These are phyloP conservation scores for Cerceris rybyensis DNA, from an alignment of 2,888 invertebrate species.

Conservation along the genomic window DNA sequence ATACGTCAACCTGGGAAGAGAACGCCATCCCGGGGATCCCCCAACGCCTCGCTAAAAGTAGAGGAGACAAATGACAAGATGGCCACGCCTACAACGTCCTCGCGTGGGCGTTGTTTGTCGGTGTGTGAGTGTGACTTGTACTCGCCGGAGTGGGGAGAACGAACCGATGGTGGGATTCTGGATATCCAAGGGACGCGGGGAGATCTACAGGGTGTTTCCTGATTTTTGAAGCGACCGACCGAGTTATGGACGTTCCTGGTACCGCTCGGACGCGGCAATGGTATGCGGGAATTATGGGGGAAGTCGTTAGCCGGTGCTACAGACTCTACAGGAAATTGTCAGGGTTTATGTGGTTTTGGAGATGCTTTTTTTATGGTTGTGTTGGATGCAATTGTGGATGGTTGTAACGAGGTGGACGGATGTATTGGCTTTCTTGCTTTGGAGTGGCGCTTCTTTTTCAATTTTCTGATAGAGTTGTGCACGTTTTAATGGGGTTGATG, in stretches of 20 bases:
- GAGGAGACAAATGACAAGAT: slow-evolving; percentile 77
- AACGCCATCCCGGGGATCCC: slow-evolving; percentile 72
- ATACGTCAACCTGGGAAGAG: slow-evolving; percentile 72
- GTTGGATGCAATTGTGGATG: no score
- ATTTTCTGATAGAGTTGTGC: no score
- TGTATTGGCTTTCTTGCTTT: no score
- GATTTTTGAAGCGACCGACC: slow-evolving; percentile 66
- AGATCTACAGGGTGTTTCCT: slow-evolving; percentile 59
- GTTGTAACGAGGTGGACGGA: no score
- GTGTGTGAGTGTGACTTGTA: slow-evolving; percentile 64
- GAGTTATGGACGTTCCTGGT: slow-evolving; percentile 51
- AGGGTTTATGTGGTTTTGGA: no score
- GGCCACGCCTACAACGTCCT: slow-evolving; percentile 74
- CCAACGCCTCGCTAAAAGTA: slow-evolving; percentile 69
- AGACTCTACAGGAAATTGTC: background rate
- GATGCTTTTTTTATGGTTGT: no score
- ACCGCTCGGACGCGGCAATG: slow-evolving; percentile 12
- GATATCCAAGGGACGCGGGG: slow-evolving; percentile 39
- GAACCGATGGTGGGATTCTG: slow-evolving; percentile 48
- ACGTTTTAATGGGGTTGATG: no score
- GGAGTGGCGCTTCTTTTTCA: no score
- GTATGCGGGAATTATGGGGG: slow-evolving; percentile 4
- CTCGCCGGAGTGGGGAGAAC: slow-evolving; percentile 52
- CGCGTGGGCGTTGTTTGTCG: slow-evolving; percentile 72
- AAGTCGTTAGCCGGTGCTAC: slow-evolving; percentile 7